phyloP scores from a whole-genome alignment of 2,888 invertebrate genomes.

The Mystacides longicornis region DNA sequence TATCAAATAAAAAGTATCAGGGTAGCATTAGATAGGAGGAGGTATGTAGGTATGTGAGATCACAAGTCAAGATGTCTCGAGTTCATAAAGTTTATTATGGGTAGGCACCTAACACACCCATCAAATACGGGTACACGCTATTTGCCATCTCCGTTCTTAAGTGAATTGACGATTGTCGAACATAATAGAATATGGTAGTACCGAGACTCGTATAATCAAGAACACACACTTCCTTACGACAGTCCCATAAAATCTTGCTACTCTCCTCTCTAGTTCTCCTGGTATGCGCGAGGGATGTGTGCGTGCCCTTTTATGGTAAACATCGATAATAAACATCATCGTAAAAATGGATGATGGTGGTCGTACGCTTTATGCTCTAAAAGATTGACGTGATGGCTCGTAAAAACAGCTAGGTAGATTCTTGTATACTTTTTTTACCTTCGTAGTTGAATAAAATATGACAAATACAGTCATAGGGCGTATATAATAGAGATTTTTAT shows the following conservation, averaged over 20 bases:
- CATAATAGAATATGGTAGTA: constrained; percentile 25
- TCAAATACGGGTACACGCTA: constrained; percentile 14
- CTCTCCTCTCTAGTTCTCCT: not conserved
- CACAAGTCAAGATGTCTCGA: constrained; percentile 17
- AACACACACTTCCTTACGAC: constrained; percentile 21
- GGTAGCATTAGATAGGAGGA: not conserved
- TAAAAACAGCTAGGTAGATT: no score
- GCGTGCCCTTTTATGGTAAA: no score
- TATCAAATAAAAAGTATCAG: not conserved
- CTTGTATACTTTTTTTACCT: no score
- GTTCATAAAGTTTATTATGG: constrained; percentile 16
- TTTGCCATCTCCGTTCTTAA: constrained; percentile 9
- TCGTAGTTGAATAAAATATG: no score
- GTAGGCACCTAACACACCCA: constrained; percentile 21
- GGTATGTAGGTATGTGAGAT: constrained; percentile 4
- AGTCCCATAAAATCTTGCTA: constrained; percentile 13
- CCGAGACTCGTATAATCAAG: constrained; percentile 20
- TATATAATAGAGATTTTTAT: no score
- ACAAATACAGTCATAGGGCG: no score
- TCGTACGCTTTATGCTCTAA: no score
- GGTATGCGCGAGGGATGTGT: not conserved
- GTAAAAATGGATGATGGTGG: no score
- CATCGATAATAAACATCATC: no score
- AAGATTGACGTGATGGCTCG: no score
- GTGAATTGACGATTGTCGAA: constrained; percentile 18